Evolutionary conservation across 2,888 invertebrate species (phyloP), one percentile per base, ranked within the genome.

Genomic region (Temnothorax unifasciatus): DNA sequence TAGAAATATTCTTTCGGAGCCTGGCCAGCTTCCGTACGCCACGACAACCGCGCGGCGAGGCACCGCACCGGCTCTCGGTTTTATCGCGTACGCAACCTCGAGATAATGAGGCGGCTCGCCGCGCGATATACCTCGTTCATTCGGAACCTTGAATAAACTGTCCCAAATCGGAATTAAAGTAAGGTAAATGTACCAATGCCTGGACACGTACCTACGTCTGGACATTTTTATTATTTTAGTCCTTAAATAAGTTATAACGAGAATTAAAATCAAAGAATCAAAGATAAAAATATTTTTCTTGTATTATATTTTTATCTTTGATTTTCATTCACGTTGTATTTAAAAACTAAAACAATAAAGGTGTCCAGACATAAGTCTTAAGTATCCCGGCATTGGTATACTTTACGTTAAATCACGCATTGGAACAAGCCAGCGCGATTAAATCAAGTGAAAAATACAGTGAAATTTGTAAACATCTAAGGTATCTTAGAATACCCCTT

Each of bases 1-100:
- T 57, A 79, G 82, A 87, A 89, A 89, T 86, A 83, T 87, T 86
- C 88, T 61, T 85, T 89, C 63, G 85, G 29, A 29, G 57, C 57
- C 77, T 84, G 34, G 34, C 34, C 69, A 59, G 69, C 57, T 79
- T 69, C 71, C 79, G 71, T 47, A 63, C 74, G 59, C 2, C 38
- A 34, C 29, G 68, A 68, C 41, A 68, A 77, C 21, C 29, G 54
- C 52, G 47, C 64, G 29, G 41, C 29, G 13, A 34, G 57, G n/a
- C 44, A n/a, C 34, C 57, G 59, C 4, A 29, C 29, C 29, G 29
- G 29, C 29, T 29, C n/a, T 41, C 18, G 63, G 34, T n/a, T 79
- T 57, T 41, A 25, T 34, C 59, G n/a, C 47, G 47, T 21, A 21
- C 6, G 21, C 21, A 34, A 15, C 69, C 11, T 15, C 44, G 44